These are phyloP conservation scores for Sphinx pinastri DNA, from an alignment of 2,888 invertebrate genomes.

Conservation along the genomic window DNA sequence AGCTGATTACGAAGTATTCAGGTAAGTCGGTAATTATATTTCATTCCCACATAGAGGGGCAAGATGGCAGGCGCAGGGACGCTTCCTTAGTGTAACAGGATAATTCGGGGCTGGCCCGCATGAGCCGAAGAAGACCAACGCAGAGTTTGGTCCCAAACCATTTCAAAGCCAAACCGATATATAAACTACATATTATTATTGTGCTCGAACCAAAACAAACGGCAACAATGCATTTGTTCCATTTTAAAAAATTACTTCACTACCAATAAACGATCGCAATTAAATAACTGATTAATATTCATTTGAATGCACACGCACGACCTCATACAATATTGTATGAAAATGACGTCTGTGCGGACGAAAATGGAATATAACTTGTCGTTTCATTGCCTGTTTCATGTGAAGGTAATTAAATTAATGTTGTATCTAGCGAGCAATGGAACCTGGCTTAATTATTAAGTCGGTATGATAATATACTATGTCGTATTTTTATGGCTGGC, in stretches of 20 bases:
- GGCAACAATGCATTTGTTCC: background rate
- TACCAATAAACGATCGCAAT: background rate
- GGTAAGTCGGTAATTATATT: too few relatives aligned
- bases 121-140: too few relatives aligned
- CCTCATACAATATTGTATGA: slow-evolving; percentile 8
- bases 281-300: slow-evolving; percentile 10
- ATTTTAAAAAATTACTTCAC: background rate
- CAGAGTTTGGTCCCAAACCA: too few relatives aligned
- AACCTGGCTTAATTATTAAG: background rate
- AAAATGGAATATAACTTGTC: background rate
- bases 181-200: too few relatives aligned
- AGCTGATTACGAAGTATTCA: too few relatives aligned
- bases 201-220: too few relatives aligned
- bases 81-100: too few relatives aligned
- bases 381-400: background rate
- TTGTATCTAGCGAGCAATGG: background rate
- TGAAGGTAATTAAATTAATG: background rate
- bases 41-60: too few relatives aligned
- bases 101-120: too few relatives aligned
- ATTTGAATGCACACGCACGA: slow-evolving; percentile 8
- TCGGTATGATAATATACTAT: background rate
- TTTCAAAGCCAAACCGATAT: too few relatives aligned
- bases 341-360: slow-evolving; percentile 4
- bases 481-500: too few relatives aligned
- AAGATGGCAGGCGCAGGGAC: too few relatives aligned